Evolutionary conservation across 1,140 invertebrate species (phyloP).

Genomic region (Trachymyrmex septentrionalis): DNA sequence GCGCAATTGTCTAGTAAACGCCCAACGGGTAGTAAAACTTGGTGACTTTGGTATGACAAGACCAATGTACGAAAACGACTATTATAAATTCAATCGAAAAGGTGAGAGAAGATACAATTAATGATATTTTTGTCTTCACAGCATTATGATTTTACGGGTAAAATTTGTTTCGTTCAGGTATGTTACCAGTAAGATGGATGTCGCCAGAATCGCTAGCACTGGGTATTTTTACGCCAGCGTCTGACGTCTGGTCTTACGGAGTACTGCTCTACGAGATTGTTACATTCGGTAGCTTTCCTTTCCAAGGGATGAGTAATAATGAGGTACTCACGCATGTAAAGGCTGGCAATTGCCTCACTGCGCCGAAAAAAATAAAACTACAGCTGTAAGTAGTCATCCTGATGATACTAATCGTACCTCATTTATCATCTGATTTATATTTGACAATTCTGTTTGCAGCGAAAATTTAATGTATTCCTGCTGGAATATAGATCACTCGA

Average conservation of each 20-base stretch:
- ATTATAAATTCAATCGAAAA: conserved; percentile 94
- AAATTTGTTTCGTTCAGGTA: conserved; percentile 85
- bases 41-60: conserved; percentile 98
- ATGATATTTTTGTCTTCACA: not conserved
- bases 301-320: conserved; percentile 94
- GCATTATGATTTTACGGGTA: not conserved
- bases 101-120: conserved; percentile 84
- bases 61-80: conserved; percentile 95
- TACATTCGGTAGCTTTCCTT: conserved; percentile 95
- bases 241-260: conserved; percentile 95
- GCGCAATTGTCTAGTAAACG: conserved; percentile 95
- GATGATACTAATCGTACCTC: not conserved
- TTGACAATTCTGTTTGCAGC: conserved; percentile 84
- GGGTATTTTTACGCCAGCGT: conserved; percentile 94
- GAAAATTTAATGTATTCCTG: conserved; percentile 92
- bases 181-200: conserved; percentile 98
- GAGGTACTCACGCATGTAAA: conserved; percentile 94
- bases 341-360: conserved; percentile 89
- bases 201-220: conserved; percentile 92
- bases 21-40: conserved; percentile 93
- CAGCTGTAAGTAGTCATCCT: conserved; percentile 90
- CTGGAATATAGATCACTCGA: conserved; percentile 91
- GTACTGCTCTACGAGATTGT: conserved; percentile 95
- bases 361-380: conserved; percentile 92
- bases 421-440: not conserved